Base-by-base conservation (phyloP, 92 coral and sea anemone species). In the Hydrozoanthus gracilis region DNA sequence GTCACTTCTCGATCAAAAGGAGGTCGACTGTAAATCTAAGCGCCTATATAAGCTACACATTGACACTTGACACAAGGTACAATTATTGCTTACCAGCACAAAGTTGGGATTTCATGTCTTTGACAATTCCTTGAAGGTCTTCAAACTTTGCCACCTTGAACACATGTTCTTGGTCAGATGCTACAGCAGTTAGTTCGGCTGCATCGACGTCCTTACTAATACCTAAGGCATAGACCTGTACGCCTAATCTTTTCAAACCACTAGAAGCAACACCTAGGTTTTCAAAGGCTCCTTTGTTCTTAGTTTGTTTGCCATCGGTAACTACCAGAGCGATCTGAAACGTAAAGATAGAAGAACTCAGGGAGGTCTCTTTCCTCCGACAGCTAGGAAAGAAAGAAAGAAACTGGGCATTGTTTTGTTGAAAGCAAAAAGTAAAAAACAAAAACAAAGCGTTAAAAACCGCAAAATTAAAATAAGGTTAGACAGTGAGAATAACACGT, bases 291-390 rank as follows among this genome's bases (percentile, higher is more conserved):
- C 73, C 89, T 8, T 76, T 86, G 67, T 56, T 44, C 27, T 79
- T 79, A 4, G 84, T 79, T 17, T 79, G 84, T 4, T 45, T 62
- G 7, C 84, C 84, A 79, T 79, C 84, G 5, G 84, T 79, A 79
- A 79, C 64, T 47, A 79, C 84, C 18, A 79, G 51, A 44, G 84
- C 84, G 64, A 79, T 79, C 84, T 79, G 44, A 45, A 48, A 49
- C 16, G 79, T 46, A 71, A 12, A 8, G 14, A 27, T 27, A 27
- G 39, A 27, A 27, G 39, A 27, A 27, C 39, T 27, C 39, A 27
- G 39, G 39, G 39, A 27, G 39, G 39, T 27, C 39, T 27, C 39
- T 27, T 27, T 27, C 39, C 39, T 27, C 39, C 39, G 39, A 27
- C 39, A 27, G 2, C 39, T 27, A 27, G 2, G 39, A 27, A 27